Evolutionary conservation across 2,888 invertebrate species (phyloP).

Genomic region (Ochropleura plecta): DNA sequence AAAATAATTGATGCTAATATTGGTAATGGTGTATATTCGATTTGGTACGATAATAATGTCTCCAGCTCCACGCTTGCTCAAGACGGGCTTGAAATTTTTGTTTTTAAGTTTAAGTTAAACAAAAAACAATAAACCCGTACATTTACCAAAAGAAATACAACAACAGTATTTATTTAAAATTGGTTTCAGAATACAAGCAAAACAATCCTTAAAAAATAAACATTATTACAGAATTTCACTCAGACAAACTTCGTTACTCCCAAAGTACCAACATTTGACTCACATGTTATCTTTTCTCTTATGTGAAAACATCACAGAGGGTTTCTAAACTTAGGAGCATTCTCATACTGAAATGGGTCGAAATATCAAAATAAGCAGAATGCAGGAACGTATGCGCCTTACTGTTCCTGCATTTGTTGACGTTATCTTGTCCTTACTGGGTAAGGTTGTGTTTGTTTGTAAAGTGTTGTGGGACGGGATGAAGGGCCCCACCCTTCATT

Average conservation of each 20-base stretch:
- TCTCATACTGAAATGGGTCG: slow-evolving; percentile 56
- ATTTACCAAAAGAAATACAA: background rate
- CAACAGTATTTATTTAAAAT: slow-evolving; percentile 2
- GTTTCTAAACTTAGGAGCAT: slow-evolving; percentile 50
- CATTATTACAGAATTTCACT: slow-evolving; percentile 37
- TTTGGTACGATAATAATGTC: no score
- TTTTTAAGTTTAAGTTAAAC: background rate
- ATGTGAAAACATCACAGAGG: slow-evolving; percentile 53
- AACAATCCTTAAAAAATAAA: slow-evolving; percentile 14
- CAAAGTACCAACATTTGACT: slow-evolving; percentile 20
- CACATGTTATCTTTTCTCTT: slow-evolving; percentile 46
- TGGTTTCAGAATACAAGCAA: background rate
- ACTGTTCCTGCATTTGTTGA: slow-evolving; percentile 58
- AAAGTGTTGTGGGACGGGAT: slow-evolving; percentile 25
- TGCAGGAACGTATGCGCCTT: slow-evolving; percentile 58
- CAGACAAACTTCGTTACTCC: slow-evolving; percentile 12
- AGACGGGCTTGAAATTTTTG: no score
- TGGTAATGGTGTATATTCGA: no score
- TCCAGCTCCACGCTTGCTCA: no score
- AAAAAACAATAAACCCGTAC: background rate
- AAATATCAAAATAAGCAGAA: slow-evolving; percentile 64
- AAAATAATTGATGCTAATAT: no score
- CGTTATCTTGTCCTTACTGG: slow-evolving; percentile 60
- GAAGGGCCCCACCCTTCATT: slow-evolving; percentile 17
- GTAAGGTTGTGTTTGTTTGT: slow-evolving; percentile 65